Percentiles rank a stretch among this genome's conserved stretches.
Conservation (phyloP, 2,888 invertebrate genomes). For the Sesia apiformis region DNA sequence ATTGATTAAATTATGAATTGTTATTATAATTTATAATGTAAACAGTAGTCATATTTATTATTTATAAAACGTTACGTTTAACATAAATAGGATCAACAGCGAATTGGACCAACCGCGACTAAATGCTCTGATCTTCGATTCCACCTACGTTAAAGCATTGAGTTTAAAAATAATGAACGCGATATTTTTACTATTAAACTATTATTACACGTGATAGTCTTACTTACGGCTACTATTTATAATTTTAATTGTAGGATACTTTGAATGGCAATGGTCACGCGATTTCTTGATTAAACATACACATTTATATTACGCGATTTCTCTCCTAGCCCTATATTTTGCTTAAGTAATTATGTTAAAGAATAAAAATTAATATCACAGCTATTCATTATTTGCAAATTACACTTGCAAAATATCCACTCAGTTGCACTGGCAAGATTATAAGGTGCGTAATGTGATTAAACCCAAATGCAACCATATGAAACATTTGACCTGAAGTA, state of each 20-base stretch:
- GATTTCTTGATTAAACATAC: conserved; percentile 12
- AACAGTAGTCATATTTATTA: too few species aligned
- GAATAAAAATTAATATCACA: background rate
- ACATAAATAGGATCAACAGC: too few species aligned
- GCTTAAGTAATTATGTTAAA: background rate
- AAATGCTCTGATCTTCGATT: too few species aligned
- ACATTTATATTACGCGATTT: conserved; percentile 1
- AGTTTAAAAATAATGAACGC: too few species aligned
- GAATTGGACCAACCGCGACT: too few species aligned
- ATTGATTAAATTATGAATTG: too few species aligned
- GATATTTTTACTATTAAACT: too few species aligned
- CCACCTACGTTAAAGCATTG: too few species aligned
- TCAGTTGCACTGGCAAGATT: background rate
- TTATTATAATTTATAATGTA: too few species aligned
- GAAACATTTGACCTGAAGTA: background rate
- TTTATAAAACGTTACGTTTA: too few species aligned
- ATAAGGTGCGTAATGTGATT: background rate
- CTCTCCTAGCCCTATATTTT: background rate
- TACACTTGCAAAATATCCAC: background rate
- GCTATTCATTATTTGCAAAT: background rate
- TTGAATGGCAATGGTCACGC: conserved; percentile 20
- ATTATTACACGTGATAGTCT: too few species aligned
- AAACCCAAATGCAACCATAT: background rate
- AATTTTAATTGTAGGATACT: conserved; percentile 15
- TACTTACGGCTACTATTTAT: conserved; percentile 9